Evolutionary conservation across 2,113 vertebrate species (phyloP).

Genomic region (Rhagologus leucostigma): DNA sequence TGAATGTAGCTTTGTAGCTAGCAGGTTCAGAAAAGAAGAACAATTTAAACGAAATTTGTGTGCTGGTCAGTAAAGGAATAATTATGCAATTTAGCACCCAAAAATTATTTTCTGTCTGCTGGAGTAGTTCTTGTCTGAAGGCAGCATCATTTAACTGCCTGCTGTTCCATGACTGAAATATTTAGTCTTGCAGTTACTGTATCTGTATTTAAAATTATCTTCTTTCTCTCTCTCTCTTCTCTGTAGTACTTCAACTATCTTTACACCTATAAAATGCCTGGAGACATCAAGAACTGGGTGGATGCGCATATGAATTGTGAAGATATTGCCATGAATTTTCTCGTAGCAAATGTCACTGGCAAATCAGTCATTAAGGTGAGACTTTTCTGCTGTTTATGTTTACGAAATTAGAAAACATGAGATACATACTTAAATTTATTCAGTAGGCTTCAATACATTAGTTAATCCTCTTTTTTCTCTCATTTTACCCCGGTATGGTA

Average conservation of each 20-base stretch:
- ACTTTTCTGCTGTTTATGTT: neutral
- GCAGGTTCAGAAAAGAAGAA: neutral
- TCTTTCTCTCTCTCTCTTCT: neutral
- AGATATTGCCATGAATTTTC: slow-evolving; percentile 98
- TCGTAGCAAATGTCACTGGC: slow-evolving; percentile 96
- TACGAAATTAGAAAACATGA: neutral
- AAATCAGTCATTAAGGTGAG: slow-evolving; percentile 98
- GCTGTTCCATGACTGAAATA: neutral
- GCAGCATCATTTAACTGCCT: neutral
- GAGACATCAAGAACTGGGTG: slow-evolving; percentile 99
- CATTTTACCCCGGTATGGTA: neutral
- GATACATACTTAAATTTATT: neutral
- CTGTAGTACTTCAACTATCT: slow-evolving; percentile 97
- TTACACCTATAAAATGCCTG: slow-evolving; percentile 99
- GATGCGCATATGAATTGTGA: slow-evolving; percentile 98
- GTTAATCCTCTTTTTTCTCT: neutral
- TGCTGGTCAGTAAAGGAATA: neutral
- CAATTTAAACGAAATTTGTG: neutral
- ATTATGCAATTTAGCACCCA: neutral
- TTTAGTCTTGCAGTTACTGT: neutral
- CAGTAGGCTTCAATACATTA: neutral
- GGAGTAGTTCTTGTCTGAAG: neutral
- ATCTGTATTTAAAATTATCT: neutral
- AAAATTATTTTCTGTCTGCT: neutral
- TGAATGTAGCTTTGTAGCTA: neutral